Evolutionary conservation across 2,797 vertebrate species (phyloP).

Genomic region (Clarias platycephalus): DNA sequence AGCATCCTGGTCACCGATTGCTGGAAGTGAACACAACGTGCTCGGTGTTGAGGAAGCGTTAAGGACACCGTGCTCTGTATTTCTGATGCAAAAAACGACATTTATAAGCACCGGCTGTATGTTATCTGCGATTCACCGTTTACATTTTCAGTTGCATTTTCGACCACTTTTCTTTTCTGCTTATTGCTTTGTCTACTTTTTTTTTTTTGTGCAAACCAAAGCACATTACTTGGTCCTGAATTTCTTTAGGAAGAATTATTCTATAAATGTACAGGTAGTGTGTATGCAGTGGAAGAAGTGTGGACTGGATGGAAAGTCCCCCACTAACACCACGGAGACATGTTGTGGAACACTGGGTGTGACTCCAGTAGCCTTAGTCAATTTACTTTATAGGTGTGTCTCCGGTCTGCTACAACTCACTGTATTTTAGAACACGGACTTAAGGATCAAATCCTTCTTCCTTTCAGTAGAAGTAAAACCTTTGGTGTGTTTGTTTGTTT

Average conservation of each 20-base stretch:
- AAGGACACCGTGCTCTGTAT: neutral
- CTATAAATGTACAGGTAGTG: neutral
- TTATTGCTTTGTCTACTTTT: neutral
- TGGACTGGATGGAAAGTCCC: neutral
- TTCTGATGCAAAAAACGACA: neutral
- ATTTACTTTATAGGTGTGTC: neutral
- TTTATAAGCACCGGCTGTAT: neutral
- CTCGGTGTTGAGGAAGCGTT: too few relatives aligned
- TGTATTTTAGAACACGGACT: neutral
- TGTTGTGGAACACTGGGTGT: neutral
- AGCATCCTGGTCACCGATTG: constrained; percentile 65
- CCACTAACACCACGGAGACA: neutral
- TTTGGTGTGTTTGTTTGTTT: neutral
- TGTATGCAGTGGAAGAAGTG: neutral
- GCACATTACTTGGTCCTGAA: neutral
- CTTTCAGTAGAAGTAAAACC: neutral
- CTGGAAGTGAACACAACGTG: neutral
- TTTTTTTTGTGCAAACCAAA: neutral
- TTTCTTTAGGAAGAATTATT: neutral
- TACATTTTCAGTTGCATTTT: too few relatives aligned
- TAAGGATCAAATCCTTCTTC: neutral
- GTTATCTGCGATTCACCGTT: neutral
- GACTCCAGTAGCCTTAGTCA: neutral
- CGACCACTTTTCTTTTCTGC: neutral
- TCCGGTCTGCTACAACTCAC: neutral